phyloP scores from a whole-genome alignment of 1,140 invertebrate species.

The Pachypsylla venusta region DNA sequence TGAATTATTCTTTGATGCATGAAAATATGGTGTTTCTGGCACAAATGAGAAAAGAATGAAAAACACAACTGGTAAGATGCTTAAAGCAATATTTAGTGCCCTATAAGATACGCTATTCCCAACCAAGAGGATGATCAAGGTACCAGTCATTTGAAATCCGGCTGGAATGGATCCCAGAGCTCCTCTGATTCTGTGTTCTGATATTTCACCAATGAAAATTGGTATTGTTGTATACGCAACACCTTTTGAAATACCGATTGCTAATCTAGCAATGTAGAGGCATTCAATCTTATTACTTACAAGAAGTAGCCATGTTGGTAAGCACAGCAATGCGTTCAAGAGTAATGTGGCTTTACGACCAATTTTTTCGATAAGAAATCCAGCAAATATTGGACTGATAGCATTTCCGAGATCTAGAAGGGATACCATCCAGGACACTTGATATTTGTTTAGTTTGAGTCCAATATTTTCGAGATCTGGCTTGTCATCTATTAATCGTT shows the following conservation, averaged over 20 bases:
- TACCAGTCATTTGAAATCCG: neutral
- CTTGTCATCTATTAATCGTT: neutral
- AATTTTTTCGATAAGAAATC: slow-evolving; percentile 49
- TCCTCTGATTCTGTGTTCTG: neutral
- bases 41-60: slow-evolving; percentile 1
- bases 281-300: slow-evolving; percentile 3
- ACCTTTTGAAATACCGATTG: slow-evolving; percentile 37
- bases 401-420: slow-evolving; percentile 23
- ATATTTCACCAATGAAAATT: slow-evolving; percentile 46
- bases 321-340: slow-evolving; percentile 35
- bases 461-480: neutral
- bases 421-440: neutral
- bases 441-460: slow-evolving; percentile 1
- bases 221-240: slow-evolving; percentile 36
- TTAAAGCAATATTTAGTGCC: neutral
- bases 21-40: neutral
- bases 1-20: neutral
- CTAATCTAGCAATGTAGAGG: slow-evolving; percentile 43
- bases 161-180: neutral
- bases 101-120: neutral
- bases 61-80: neutral
- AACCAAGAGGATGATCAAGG: neutral
- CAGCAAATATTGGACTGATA: slow-evolving; percentile 21
- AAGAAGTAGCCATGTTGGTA: slow-evolving; percentile 17
- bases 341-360: slow-evolving; percentile 56